Base-by-base conservation (phyloP, 2,888 invertebrate species). In the Drosophila mayaguana region DNA sequence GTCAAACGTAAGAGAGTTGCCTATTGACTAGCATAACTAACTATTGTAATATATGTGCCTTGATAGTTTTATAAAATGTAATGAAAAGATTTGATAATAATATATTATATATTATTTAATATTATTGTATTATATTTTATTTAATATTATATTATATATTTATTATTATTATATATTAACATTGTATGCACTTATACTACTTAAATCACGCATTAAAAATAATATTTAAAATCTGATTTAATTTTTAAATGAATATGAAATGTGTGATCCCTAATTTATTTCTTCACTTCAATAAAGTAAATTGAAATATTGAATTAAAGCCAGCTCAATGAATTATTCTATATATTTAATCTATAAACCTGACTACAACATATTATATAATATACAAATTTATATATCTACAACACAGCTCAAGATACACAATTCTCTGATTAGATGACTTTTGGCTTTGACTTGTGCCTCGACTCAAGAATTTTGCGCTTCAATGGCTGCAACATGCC, bases 401-500 rank as follows among this genome's bases (percentile, higher is more conserved):
- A 28, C 2, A 46, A 25, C 7, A 46, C n/a, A n/a, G 28, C 11
- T 50, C n/a, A 6, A 43, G n/a, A n/a, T 9, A 25, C 25, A 25
- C 4, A 16, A 18, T 14, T 55, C 18, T 14, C 36, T 45, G 22
- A 22, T 59, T 36, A 18, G 18, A 36, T 28, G 48, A n/a, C 18
- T 18, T 34, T 50, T 28, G 9, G 18, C 18, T 28, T 38, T 14
- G 20, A 43, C 5, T 38, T 9, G 14, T 32, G 38, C 5, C 43
- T 43, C 22, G n/a, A 4, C 63, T 55, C 16, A 20, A 42, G 6
- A 2, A 42, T 53, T 34, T 56, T 69, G 25, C 20, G 50, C 62
- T 45, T 50, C 56, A 45, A 34, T 34, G 32, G 59, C 65, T 36
- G 55, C 59, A 55, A 45, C 9, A 40, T 32, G 28, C 60, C 20